Evolutionary conservation across 2,888 invertebrate species (phyloP).

Genomic region (Bursaphelenchus okinawaensis): DNA sequence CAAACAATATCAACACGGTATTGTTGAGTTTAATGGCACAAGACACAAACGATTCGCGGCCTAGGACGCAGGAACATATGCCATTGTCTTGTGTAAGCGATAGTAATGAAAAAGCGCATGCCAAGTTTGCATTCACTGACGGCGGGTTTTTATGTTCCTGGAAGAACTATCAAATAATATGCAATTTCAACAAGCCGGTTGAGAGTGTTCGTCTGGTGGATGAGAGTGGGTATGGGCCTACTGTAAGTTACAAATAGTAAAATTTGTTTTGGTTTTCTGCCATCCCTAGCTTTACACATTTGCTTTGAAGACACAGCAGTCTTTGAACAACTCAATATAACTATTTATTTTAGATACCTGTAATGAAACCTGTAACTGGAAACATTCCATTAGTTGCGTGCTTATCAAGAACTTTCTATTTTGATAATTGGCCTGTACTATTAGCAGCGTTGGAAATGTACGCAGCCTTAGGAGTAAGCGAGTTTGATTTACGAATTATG

Average conservation of each 20-base stretch:
- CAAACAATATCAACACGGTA: too few species aligned
- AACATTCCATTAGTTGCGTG: conserved; percentile 10
- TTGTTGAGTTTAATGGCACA: too few species aligned
- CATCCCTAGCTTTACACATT: too few species aligned
- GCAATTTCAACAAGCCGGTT: neutral
- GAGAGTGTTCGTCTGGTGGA: neutral
- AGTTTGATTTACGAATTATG: conserved; percentile 11
- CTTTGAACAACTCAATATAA: too few species aligned
- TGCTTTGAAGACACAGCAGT: too few species aligned
- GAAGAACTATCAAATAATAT: neutral
- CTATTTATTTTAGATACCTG: neutral
- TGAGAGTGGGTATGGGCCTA: neutral
- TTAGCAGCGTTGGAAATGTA: conserved; percentile 16
- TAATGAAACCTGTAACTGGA: neutral
- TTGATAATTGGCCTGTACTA: conserved; percentile 18
- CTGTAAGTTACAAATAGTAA: too few species aligned
- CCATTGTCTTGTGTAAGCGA: too few species aligned
- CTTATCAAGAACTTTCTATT: conserved; percentile 12
- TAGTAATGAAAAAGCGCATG: too few species aligned
- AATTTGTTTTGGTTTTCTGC: too few species aligned
- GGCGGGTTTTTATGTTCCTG: neutral
- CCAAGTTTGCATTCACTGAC: too few species aligned
- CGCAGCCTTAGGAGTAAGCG: conserved; percentile 7
- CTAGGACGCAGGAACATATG: too few species aligned
- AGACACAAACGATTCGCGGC: too few species aligned